These are phyloP conservation scores for Cataglyphis hispanica DNA, from an alignment of 1,140 invertebrate species.

Conservation along the genomic window DNA sequence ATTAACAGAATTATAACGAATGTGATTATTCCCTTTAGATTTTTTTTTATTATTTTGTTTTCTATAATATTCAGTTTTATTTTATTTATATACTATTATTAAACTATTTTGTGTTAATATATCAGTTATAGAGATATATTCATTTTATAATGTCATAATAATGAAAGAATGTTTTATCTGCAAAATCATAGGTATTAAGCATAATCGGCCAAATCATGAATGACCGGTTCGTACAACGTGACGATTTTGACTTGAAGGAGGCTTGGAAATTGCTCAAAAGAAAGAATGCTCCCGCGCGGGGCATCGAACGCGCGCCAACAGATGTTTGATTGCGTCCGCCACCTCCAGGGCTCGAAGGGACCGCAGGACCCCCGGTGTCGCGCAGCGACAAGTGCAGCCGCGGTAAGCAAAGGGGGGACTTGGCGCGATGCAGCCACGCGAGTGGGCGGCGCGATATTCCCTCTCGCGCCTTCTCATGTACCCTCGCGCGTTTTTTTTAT, in stretches of 20 bases:
- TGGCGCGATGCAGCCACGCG: conserved; percentile 79
- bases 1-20: no score
- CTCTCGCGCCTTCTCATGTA: conserved; percentile 35
- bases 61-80: not conserved
- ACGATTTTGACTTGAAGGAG: no score
- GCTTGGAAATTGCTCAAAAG: no score
- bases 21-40: no score
- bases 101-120: no score
- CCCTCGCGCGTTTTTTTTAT: not conserved
- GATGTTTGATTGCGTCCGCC: conserved; percentile 43
- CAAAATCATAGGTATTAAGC: no score
- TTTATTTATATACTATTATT: no score
- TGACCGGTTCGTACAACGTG: no score
- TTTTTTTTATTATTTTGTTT: not conserved
- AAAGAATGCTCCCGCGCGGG: not conserved
- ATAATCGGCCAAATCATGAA: no score
- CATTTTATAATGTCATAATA: no score
- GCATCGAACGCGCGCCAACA: conserved; percentile 38
- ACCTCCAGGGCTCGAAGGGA: conserved; percentile 47
- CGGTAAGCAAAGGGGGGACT: not conserved
- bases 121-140: no score
- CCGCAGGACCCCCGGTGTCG: conserved; percentile 32
- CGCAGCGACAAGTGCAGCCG: conserved; percentile 62
- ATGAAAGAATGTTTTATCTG: no score
- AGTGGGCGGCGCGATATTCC: conserved; percentile 83